A percentile compares a stretch with the other conserved stretches of the same genome.
Conservation (phyloP, 2,888 invertebrate genomes). For the Aphidoletes aphidimyza region DNA sequence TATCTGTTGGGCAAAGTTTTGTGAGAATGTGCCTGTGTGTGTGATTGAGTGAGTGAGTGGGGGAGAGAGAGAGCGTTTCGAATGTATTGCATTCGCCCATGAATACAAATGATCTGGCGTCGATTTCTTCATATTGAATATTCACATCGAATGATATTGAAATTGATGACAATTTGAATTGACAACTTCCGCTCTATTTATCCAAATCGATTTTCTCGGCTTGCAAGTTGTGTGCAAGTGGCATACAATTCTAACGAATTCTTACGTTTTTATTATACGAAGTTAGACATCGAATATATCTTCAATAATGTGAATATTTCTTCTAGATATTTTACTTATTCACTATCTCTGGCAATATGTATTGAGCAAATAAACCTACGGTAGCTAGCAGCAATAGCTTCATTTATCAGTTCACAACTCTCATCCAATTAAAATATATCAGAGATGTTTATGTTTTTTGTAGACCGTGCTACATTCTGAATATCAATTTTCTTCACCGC, state of each 20-base stretch:
- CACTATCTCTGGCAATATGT: no score
- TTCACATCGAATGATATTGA: background rate
- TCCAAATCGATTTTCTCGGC: background rate
- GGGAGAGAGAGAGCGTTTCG: background rate
- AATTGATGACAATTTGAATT: background rate
- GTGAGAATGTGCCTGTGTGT: background rate
- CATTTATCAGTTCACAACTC: no score
- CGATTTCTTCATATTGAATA: background rate
- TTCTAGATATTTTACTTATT: no score
- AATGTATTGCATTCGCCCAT: no score
- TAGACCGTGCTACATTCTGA: no score
- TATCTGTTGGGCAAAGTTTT: background rate
- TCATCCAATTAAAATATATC: no score
- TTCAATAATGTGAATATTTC: no score
- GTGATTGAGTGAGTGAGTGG: no score
- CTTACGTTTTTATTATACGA: background rate
- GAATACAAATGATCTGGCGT: background rate
- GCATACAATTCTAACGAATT: background rate
- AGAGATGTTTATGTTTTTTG: no score
- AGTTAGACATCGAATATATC: background rate
- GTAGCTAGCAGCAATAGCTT: no score
- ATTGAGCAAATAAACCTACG: no score
- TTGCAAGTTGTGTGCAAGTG: background rate
- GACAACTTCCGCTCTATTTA: slow-evolving; percentile 22
- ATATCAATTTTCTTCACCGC: no score